phyloP scores from a whole-genome alignment of 2,888 invertebrate genomes.

The Thyatira batis region DNA sequence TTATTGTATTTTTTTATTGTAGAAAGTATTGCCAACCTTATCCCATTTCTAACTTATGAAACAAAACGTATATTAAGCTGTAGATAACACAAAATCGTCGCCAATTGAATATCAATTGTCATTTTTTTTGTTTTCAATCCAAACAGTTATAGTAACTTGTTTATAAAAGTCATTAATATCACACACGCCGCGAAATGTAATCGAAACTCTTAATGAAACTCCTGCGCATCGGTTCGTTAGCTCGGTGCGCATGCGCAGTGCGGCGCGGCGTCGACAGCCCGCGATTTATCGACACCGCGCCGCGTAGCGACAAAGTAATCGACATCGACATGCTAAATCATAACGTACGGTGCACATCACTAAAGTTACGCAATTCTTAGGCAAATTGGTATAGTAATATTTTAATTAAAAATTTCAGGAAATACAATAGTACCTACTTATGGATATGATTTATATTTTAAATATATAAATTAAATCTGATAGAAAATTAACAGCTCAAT shows the following conservation, averaged over 20 bases:
- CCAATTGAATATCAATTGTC: neutral
- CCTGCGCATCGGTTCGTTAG: conserved; percentile 55
- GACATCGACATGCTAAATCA: conserved; percentile 61
- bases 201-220: conserved; percentile 64
- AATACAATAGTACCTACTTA: no score
- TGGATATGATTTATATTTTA: no score
- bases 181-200: conserved; percentile 54
- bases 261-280: conserved; percentile 42
- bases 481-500: no score
- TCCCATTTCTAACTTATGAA: no score
- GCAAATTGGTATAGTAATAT: no score
- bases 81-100: neutral
- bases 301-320: conserved; percentile 55
- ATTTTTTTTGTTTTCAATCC: conserved; percentile 32
- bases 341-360: conserved; percentile 43
- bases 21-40: no score
- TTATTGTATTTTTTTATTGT: no score
- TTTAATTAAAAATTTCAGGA: no score
- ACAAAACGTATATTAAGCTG: neutral
- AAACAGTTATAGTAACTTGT: conserved; percentile 59
- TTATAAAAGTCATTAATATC: conserved; percentile 68
- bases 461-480: no score
- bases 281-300: conserved; percentile 60
- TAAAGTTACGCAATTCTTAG: conserved; percentile 20
- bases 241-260: conserved; percentile 34